Evolutionary conservation across 1,140 invertebrate genomes (phyloP).

Genomic region (Thrips palmi): DNA sequence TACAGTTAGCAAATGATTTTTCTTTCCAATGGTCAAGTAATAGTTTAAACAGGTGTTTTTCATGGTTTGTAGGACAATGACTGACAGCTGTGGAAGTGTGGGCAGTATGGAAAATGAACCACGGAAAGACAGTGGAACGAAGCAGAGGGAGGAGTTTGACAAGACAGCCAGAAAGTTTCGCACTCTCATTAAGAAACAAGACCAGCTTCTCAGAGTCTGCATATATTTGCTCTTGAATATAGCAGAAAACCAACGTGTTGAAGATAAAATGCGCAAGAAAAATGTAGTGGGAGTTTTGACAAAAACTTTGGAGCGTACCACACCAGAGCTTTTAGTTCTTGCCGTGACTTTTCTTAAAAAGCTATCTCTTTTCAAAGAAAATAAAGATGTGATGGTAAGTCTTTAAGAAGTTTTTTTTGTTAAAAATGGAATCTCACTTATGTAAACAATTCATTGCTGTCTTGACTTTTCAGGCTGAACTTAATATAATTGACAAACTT

Average conservation of each 20-base stretch:
- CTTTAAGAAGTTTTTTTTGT: conserved; percentile 1
- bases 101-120: no score
- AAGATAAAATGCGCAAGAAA: conserved; percentile 94
- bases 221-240: conserved; percentile 90
- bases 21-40: no score
- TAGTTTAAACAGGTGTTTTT: no score
- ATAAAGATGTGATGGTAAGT: conserved; percentile 78
- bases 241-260: conserved; percentile 83
- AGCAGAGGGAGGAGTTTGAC: conserved; percentile 48
- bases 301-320: conserved; percentile 69
- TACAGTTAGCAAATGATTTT: no score
- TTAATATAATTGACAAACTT: conserved; percentile 55
- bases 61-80: no score
- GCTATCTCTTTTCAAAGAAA: conserved; percentile 82
- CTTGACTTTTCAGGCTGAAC: conserved; percentile 26
- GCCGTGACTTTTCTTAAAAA: conserved; percentile 90
- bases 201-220: conserved; percentile 69
- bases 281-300: conserved; percentile 76
- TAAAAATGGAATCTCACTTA: not conserved
- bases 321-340: conserved; percentile 71
- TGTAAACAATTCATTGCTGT: conserved; percentile 1
- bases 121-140: no score
- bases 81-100: no score
- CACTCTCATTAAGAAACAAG: conserved; percentile 73
- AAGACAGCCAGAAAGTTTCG: conserved; percentile 60